These are phyloP conservation scores for Cynopterus brachyotis DNA, from an alignment of 2,113 vertebrate species.

Conservation along the genomic window DNA sequence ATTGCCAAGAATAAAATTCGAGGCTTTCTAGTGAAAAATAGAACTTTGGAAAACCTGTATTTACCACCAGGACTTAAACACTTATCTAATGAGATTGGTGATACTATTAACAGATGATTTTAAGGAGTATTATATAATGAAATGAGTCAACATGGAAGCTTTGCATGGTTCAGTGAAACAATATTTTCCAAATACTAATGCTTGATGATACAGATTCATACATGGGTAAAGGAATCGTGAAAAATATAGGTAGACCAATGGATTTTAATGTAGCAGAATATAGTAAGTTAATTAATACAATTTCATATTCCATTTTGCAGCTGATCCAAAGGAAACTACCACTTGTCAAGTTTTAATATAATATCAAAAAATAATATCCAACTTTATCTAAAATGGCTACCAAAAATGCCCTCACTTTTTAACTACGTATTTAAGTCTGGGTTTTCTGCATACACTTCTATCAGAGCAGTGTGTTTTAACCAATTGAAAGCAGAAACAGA, in stretches of 20 bases:
- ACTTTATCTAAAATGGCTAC: background rate
- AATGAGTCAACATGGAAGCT: background rate
- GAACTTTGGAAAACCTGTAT: background rate
- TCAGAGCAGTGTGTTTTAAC: background rate
- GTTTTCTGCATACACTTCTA: slow-evolving; percentile 4
- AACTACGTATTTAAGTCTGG: background rate
- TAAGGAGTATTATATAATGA: background rate
- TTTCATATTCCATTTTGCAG: background rate
- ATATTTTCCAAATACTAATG: slow-evolving; percentile 18
- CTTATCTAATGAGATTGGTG: background rate
- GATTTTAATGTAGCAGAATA: background rate
- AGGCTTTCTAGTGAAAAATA: background rate
- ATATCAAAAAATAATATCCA: background rate
- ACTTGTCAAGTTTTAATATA: background rate
- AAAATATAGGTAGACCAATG: background rate
- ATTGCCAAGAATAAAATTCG: slow-evolving; percentile 11
- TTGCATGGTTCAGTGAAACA: background rate
- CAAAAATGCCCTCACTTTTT: background rate
- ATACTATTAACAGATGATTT: background rate
- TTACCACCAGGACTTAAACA: background rate
- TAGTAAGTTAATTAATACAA: background rate
- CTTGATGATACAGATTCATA: background rate
- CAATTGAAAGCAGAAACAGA: background rate
- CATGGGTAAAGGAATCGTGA: background rate
- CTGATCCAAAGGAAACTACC: background rate